Conservation (phyloP, 2,113 vertebrate genomes). For the Microcebus tavaratra region DNA sequence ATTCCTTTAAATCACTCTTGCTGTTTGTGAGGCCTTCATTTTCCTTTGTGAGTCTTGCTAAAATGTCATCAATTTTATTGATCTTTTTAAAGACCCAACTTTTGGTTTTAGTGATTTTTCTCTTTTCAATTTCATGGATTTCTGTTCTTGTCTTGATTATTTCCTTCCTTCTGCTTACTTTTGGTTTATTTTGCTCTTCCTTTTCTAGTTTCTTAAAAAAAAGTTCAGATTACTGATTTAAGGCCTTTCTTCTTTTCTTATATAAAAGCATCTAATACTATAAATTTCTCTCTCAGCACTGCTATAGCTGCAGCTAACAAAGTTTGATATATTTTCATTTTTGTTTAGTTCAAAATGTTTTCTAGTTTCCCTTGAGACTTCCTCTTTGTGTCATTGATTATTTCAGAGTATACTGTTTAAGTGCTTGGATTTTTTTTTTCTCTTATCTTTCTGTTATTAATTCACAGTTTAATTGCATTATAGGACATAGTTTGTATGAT, state of each 20-base stretch:
- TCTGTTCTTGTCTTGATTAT: background rate
- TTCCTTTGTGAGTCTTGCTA: background rate
- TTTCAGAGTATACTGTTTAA: background rate
- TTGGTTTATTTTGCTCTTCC: background rate
- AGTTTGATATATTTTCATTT: conserved; percentile 20
- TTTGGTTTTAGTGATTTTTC: background rate
- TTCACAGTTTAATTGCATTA: background rate
- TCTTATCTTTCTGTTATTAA: background rate
- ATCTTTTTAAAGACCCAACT: background rate
- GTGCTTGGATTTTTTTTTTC: background rate
- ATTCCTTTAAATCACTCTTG: background rate
- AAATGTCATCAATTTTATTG: background rate
- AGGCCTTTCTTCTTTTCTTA: background rate
- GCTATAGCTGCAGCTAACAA: background rate
- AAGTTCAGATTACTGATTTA: background rate
- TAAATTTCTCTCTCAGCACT: background rate
- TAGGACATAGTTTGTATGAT: background rate
- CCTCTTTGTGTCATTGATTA: background rate
- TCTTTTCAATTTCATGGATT: background rate
- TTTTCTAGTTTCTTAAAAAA: background rate
- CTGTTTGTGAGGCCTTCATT: background rate
- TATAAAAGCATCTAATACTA: background rate
- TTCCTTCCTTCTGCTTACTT: background rate
- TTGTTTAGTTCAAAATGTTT: background rate
- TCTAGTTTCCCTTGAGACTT: background rate